Evolutionary conservation across 1,140 invertebrate genomes (phyloP), one percentile per base, ranked within the genome.

Genomic region (Papilio glaucus): DNA sequence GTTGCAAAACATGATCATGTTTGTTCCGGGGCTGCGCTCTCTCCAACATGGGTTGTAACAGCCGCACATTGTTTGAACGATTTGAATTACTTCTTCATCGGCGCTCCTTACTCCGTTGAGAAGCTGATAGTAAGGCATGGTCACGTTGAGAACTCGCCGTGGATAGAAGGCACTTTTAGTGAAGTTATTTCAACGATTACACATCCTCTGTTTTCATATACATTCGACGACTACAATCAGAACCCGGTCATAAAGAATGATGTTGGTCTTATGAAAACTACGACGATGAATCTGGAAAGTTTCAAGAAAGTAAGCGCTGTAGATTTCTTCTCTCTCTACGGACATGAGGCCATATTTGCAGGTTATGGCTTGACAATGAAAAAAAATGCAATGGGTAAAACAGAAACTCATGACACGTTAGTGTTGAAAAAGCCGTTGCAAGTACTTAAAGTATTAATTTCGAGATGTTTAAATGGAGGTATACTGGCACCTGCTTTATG

Each of bases 51-150:
- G 67, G 41, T 26, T 4, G 7, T 69, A 3, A 53, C 67, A 4
- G 67, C 67, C 9, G 67, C 67, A 13, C 67, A 69, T 49, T 69
- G 67, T 21, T 53, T 69, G 13, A 69, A 26, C 24, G 24, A 37
- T n/a, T 33, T 29, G n/a, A 53, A 15, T 33, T 15, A 33, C 18
- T 65, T 38, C 33, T 37, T 18, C 9, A 18, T 69, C 7, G 42
- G 45, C 15, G 1, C 6, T 53, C 67, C 24, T 0, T 69, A 69
- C 13, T 21, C 8, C 0, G 12, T 39, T 5, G 18, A 39, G 10
- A 69, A 69, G 45, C n/a, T 69, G 13, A 45, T 69, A 49, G 18
- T 69, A 21, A 69, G 67, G 9, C 29, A 69, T 9, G 67, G 67
- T 1, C 67, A 69, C 18, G 67, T 69, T 8, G 26, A 53, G 5